Base-by-base conservation (phyloP, 2,888 invertebrate genomes). In the Parochlus steinenii region DNA sequence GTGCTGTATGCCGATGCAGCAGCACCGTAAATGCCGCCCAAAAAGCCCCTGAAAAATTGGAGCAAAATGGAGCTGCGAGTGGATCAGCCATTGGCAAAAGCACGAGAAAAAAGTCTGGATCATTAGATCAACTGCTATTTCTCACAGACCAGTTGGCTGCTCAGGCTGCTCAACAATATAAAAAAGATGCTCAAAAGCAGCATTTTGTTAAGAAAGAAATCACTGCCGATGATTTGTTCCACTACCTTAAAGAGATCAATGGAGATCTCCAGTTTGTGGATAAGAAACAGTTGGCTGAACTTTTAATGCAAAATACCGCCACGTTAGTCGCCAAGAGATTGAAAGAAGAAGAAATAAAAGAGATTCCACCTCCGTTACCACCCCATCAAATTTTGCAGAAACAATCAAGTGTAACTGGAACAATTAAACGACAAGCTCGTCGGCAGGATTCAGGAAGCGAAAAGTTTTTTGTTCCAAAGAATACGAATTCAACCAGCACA, bases 41-140 rank as follows among this genome's bases (percentile, higher is more conserved):
- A 11, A 30, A 29, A 36, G 30, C 36, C 11, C n/a, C n/a, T n/a
- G n/a, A n/a, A n/a, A n/a, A n/a, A n/a, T n/a, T n/a, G n/a, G n/a
- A 36, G 36, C 17, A 36, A 36, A 36, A 24, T 25, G 5, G 11
- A 28, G 22, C 20, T 18, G 30, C 36, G 23, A 30, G 36, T 30
- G 30, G 30, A 36, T 36, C 36, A 36, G 5, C 48, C 55, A 23
- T 27, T 38, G 47, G 48, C 30, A 49, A 56, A 34, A 54, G 55
- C 45, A 50, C 54, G 18, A 28, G 32, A 37, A 26, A 31, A 22
- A 31, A 35, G 30, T 26, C 56, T 55, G 58, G 58, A 22, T 57
- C 57, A 4, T 45, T 58, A 23, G 58, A 58, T 44, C 53, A 54
- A 10, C 38, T 58, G 36, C 30, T 36, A 7, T 36, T 36, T 18